Base-by-base conservation (phyloP, 2,113 vertebrate species). In the Ammodramus savannarum region DNA sequence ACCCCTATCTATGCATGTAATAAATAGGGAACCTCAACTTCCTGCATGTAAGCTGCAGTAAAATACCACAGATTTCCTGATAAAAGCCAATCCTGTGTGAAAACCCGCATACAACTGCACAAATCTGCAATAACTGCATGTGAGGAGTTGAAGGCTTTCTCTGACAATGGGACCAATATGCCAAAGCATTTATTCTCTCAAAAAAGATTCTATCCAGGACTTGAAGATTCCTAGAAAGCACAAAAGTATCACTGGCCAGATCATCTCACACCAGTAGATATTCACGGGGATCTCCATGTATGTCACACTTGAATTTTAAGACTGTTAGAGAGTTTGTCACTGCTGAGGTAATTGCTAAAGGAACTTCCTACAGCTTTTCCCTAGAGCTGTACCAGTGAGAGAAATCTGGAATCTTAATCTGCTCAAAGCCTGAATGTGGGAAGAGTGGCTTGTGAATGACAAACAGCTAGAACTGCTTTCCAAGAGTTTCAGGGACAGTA, bases 31-130 rank as follows among this genome's bases (percentile, higher is more conserved):
- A n/a, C 15, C 46, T 38, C 36, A 76, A 34, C 32, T 71, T 69
- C 36, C 55, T 82, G 39, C 21, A 31, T 3, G 7, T 34, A 27
- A 78, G 20, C 31, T 57, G 62, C 41, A 79, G 22, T 8, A 29
- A 38, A 54, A 34, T 61, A 17, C 7, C 44, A 31, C 29, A 67
- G 25, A 41, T 31, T 78, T 69, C 39, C 52, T 58, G 19, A 18
- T 6, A 51, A 71, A 78, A 66, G 46, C 26, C 31, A 74, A 4
- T n/a, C 57, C 10, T 25, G 34, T 29, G 27, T 29, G 32, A 68
- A 93, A 91, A 27, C 17, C 23, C 22, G 55, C 0, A 0, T 25
- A 49, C 22, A 27, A 10, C 29, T 69, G 13, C 51, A 36, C 0
- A 0, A 51, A 26, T 16, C 41, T 66, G 38, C 39, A 91, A 23